These are phyloP conservation scores for Limnodromus scolopaceus DNA, from an alignment of 2,797 vertebrate species.

Conservation along the genomic window DNA sequence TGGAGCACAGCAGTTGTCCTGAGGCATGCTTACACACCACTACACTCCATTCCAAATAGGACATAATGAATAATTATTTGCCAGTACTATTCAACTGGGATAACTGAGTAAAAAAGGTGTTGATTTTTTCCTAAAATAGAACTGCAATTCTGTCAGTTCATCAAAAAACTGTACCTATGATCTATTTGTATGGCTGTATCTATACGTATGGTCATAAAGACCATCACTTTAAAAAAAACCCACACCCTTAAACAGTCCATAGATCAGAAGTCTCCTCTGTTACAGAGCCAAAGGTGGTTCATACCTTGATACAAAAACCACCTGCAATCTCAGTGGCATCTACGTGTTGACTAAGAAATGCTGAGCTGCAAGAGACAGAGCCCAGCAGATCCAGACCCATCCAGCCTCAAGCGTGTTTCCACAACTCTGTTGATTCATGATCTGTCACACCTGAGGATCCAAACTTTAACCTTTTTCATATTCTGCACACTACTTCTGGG, in stretches of 20 bases:
- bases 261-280: not conserved
- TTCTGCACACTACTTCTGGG: not conserved
- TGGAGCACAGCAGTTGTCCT: not conserved
- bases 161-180: not conserved
- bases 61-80: not conserved
- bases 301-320: not conserved
- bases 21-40: not conserved
- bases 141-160: not conserved
- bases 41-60: not conserved
- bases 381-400: not conserved
- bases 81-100: not conserved
- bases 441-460: not conserved
- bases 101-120: not conserved
- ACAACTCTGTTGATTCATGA: not conserved
- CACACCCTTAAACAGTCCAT: not conserved
- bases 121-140: not conserved
- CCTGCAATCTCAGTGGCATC: not conserved
- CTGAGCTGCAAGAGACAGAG: not conserved
- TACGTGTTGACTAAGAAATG: not conserved
- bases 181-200: not conserved
- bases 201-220: not conserved
- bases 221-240: not conserved
- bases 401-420: not conserved
- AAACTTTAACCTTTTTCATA: not conserved
- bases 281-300: not conserved